Conservation (phyloP, 2,113 vertebrate species). For the Neotragus moschatus region DNA sequence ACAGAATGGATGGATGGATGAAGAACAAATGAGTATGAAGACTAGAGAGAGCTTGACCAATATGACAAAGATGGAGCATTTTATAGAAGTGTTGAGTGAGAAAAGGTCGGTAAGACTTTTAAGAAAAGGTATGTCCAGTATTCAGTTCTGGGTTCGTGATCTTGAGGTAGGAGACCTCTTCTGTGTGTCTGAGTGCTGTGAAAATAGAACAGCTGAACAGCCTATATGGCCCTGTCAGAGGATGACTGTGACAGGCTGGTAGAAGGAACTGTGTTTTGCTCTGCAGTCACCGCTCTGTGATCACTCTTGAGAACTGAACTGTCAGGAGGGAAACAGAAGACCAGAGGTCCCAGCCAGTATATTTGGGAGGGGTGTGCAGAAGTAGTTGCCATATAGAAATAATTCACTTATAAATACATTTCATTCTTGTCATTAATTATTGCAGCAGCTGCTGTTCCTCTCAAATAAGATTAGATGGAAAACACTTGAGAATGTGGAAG, state of each 20-base stretch:
- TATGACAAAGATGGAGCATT: background rate
- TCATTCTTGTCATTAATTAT: background rate
- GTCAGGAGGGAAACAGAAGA: background rate
- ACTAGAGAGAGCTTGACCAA: background rate
- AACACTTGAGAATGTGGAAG: background rate
- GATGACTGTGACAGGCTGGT: background rate
- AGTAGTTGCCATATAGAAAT: background rate
- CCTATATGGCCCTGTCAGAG: background rate
- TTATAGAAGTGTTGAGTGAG: background rate
- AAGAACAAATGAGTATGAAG: background rate
- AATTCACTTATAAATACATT: background rate
- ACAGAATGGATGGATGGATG: background rate
- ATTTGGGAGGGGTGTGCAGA: background rate
- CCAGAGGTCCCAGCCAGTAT: background rate
- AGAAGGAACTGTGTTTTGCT: background rate
- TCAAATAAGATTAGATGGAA: background rate
- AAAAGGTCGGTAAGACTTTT: background rate
- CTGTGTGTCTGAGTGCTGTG: background rate
- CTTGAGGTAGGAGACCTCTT: background rate
- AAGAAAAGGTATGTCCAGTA: background rate
- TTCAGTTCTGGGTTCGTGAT: background rate
- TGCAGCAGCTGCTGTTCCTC: background rate
- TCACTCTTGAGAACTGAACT: background rate
- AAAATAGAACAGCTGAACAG: background rate
- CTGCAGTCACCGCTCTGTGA: background rate